Evolutionary conservation across 2,797 vertebrate species (phyloP).

Genomic region (Acridotheres tristis): DNA sequence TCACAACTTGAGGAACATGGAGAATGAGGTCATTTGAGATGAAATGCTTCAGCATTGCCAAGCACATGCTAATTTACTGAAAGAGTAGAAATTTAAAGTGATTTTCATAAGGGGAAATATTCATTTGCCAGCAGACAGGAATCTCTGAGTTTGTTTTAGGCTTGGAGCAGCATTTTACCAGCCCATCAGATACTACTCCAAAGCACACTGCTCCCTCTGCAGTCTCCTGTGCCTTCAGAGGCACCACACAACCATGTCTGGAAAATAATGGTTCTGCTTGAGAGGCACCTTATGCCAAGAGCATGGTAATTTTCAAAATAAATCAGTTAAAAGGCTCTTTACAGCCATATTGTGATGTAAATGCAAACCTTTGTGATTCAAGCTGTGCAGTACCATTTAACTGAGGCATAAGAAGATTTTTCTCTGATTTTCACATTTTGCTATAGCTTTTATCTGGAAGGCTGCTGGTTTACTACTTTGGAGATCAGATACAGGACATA

Average conservation of each 20-base stretch:
- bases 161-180: neutral
- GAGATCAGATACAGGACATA: neutral
- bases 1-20: slow-evolving; percentile 9
- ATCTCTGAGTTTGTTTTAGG: neutral
- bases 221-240: neutral
- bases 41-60: neutral
- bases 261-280: neutral
- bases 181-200: neutral
- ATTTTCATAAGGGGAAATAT: neutral
- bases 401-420: neutral
- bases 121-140: neutral
- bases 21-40: slow-evolving; percentile 26
- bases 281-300: neutral
- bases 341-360: neutral
- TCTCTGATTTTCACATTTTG: neutral
- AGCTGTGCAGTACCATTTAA: neutral
- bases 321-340: neutral
- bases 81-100: neutral
- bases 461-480: neutral
- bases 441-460: neutral
- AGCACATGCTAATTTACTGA: neutral
- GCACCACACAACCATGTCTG: neutral
- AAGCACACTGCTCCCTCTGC: neutral
- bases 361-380: neutral
- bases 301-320: neutral